Base-by-base conservation (phyloP, 2,797 vertebrate species). In the Typhlichthys subterraneus region DNA sequence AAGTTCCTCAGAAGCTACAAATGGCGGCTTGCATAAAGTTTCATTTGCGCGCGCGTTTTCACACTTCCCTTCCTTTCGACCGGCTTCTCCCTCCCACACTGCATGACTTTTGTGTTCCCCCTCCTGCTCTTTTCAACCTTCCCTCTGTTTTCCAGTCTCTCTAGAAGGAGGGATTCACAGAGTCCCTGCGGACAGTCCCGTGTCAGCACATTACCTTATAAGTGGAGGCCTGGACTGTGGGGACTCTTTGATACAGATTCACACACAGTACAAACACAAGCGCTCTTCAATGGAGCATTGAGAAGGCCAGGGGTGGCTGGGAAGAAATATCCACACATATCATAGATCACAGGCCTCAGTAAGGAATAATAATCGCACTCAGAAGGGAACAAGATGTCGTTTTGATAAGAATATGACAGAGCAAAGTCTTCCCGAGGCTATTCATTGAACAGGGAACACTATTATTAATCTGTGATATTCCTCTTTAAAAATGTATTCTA, bases 241-340 rank as follows among this genome's bases (percentile, higher is more conserved):
- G 87, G 88, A 84, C 85, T 85, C 88, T 88, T 87, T 91, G 84
- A 92, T 91, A 87, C 87, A 85, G 85, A 87, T 88, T 83, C 88
- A 79, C 79, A 87, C 85, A 84, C 83, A 89, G 87, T 79, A 85
- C 87, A 89, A 89, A 91, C 87, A 89, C 85, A 85, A 89, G 87
- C 89, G 89, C 91, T 91, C 84, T 84, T 75, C 75, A 67, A 61
- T 61, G 45, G 79, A 57, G 76, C 69, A 80, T 67, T 38, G 77
- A 45, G 70, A 63, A 49, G 57, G 60, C 54, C 63, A 49, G 50
- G 17, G 31, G 55, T 31, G 45, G 54, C 55, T 45, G 63, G 6
- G 70, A 72, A 74, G 83, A 76, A 72, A 80, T 76, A 89, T 79
- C 75, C 73, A 65, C 78, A 77, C 73, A 69, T 56, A 55, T 80